phyloP scores from a whole-genome alignment of 2,888 invertebrate genomes.

The Lepidonotus clava region DNA sequence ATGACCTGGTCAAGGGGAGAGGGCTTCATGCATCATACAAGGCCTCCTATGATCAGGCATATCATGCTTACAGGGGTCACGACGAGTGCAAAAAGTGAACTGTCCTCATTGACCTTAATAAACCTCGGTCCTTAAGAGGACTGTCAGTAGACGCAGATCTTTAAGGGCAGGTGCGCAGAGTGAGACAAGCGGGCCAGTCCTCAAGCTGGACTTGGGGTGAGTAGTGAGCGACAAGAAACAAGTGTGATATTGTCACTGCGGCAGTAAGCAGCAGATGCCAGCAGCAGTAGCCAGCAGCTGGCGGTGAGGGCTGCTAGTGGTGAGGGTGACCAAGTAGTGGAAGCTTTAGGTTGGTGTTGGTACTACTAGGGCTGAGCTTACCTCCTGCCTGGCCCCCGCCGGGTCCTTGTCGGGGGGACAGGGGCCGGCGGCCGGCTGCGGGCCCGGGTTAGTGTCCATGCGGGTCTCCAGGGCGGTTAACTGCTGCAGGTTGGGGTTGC shows the following conservation, averaged over 20 bases:
- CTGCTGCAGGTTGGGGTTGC: constrained; percentile 46
- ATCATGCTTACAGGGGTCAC: too few relatives aligned
- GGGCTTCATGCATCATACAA: too few relatives aligned
- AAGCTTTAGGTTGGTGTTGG: too few relatives aligned
- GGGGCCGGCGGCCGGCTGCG: not conserved
- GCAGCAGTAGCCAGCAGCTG: not conserved
- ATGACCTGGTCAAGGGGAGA: too few relatives aligned
- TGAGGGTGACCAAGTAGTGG: not conserved
- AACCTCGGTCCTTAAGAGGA: too few relatives aligned
- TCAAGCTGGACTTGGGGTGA: not conserved
- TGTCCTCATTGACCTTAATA: too few relatives aligned
- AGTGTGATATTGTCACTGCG: not conserved
- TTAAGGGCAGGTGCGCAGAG: not conserved
- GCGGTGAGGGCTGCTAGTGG: not conserved
- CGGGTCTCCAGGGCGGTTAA: not conserved
- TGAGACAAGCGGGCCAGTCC: not conserved
- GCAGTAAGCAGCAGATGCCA: not conserved
- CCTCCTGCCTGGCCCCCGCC: not conserved
- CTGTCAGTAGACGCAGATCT: too few relatives aligned
- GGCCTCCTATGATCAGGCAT: too few relatives aligned
- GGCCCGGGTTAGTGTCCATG: constrained; percentile 45
- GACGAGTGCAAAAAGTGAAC: too few relatives aligned
- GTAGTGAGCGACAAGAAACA: not conserved
- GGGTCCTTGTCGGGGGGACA: not conserved
- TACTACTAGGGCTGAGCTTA: too few relatives aligned